Percentiles rank a stretch among this genome's conserved stretches.
Evolutionary conservation across 2,113 vertebrate genomes (phyloP).

Genomic region (Chloroceryle aenea): DNA sequence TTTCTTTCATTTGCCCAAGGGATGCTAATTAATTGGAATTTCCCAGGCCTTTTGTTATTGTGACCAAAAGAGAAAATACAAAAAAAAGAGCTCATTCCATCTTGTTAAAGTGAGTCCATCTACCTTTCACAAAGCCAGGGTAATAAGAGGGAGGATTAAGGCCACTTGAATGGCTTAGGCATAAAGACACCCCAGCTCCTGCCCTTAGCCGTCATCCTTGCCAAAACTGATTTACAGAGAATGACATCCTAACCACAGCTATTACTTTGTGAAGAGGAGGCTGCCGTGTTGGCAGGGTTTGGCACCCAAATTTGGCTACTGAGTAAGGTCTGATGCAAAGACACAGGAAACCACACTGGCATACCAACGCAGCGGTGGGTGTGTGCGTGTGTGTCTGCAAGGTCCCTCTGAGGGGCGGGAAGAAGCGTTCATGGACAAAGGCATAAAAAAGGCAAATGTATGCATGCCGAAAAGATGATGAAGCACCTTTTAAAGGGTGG

Average conservation of each 20-base stretch:
- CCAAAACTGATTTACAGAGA: slow-evolving; percentile 69
- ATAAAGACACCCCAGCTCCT: slow-evolving; percentile 60
- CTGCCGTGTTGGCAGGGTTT: slow-evolving; percentile 31
- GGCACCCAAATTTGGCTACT: slow-evolving; percentile 61
- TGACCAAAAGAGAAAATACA: slow-evolving; percentile 26
- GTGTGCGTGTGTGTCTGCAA: neutral
- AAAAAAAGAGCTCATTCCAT: slow-evolving; percentile 46
- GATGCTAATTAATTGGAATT: slow-evolving; percentile 79
- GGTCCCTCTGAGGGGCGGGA: neutral
- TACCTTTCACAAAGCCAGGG: slow-evolving; percentile 54
- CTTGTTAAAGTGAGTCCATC: slow-evolving; percentile 64
- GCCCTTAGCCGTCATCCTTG: slow-evolving; percentile 45
- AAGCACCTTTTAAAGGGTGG: neutral
- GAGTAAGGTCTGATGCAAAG: slow-evolving; percentile 56
- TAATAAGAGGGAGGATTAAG: slow-evolving; percentile 75
- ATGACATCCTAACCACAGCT: slow-evolving; percentile 71
- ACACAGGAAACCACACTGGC: slow-evolving; percentile 50
- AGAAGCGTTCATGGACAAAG: slow-evolving; percentile 24
- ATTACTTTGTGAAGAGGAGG: slow-evolving; percentile 43
- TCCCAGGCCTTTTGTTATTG: slow-evolving; percentile 68
- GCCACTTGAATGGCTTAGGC: slow-evolving; percentile 61
- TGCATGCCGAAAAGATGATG: neutral
- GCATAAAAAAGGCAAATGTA: slow-evolving; percentile 24
- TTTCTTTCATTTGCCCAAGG: slow-evolving; percentile 72
- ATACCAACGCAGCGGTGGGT: neutral